Evolutionary conservation across 2,113 vertebrate genomes (phyloP).

Genomic region (Zapornia atra): DNA sequence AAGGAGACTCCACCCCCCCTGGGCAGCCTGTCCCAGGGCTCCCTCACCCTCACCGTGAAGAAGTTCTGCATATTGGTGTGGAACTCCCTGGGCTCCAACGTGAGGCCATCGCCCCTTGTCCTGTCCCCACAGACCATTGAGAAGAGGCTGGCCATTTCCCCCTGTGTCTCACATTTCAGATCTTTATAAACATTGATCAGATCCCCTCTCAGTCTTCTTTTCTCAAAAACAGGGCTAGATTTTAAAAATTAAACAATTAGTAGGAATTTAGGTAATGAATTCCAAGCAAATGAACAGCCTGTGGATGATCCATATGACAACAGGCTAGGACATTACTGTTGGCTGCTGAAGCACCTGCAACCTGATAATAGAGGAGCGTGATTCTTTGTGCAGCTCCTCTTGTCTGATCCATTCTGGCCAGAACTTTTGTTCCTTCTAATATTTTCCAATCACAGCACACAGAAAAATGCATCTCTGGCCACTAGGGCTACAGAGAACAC

Average conservation of each 20-base stretch:
- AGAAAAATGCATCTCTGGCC: not conserved
- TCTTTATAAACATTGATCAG: too few species aligned
- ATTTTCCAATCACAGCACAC: not conserved
- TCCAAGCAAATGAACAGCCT: not conserved
- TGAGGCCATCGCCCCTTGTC: too few species aligned
- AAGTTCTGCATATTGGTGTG: too few species aligned
- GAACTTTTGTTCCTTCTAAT: not conserved
- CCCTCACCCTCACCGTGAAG: too few species aligned
- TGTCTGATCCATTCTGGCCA: not conserved
- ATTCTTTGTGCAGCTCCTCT: not conserved
- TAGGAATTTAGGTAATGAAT: not conserved
- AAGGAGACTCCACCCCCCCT: too few species aligned
- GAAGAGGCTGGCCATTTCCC: too few species aligned
- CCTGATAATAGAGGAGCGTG: not conserved
- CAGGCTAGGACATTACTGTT: not conserved
- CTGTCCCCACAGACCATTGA: too few species aligned
- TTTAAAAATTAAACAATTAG: not conserved
- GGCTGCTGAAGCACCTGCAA: fast-evolving
- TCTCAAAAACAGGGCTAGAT: not conserved
- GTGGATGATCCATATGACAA: not conserved
- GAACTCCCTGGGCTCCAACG: too few species aligned
- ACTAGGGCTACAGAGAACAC: not conserved
- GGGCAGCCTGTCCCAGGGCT: too few species aligned
- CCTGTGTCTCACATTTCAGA: too few species aligned
- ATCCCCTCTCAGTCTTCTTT: too few species aligned